These are phyloP conservation scores for Hiodon tergisus DNA, from an alignment of 2,113 vertebrate genomes.

Conservation along the genomic window DNA sequence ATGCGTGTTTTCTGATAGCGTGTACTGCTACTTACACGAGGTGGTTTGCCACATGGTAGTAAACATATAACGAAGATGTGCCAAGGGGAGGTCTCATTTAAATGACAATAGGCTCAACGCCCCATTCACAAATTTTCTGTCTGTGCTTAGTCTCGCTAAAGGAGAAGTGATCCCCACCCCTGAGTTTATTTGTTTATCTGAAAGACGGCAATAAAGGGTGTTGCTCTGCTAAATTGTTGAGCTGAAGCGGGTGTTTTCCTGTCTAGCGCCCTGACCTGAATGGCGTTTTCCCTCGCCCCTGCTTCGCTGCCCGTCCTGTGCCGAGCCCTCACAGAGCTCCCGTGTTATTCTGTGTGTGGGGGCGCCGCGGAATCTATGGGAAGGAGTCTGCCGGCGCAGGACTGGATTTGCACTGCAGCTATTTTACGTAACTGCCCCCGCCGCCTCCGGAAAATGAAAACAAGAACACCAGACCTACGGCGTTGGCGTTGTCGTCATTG, in stretches of 20 bases:
- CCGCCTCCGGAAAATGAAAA: not conserved
- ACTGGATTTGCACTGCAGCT: conserved; percentile 16
- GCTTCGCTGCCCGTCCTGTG: conserved; percentile 53
- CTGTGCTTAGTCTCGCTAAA: too few relatives aligned
- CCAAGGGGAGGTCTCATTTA: too few relatives aligned
- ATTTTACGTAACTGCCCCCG: not conserved
- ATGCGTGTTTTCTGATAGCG: too few relatives aligned
- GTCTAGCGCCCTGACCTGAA: conserved; percentile 45
- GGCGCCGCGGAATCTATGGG: conserved; percentile 40
- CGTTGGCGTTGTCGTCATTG: too few relatives aligned
- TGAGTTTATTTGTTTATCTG: too few relatives aligned
- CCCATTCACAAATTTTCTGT: too few relatives aligned
- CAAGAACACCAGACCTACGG: not conserved
- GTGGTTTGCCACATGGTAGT: too few relatives aligned
- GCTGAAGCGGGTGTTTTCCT: conserved; percentile 38
- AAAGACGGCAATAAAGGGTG: too few relatives aligned
- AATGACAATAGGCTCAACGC: too few relatives aligned
- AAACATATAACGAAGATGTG: too few relatives aligned
- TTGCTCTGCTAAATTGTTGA: not conserved
- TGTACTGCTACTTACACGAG: too few relatives aligned
- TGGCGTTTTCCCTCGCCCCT: conserved; percentile 46
- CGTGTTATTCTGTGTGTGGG: conserved; percentile 41
- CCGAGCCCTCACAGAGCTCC: conserved; percentile 49
- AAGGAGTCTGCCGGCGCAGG: conserved; percentile 24
- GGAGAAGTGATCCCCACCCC: too few relatives aligned